Evolutionary conservation across 2,888 invertebrate species (phyloP), one percentile per base, ranked within the genome.

Genomic region (Hetaerina titia): DNA sequence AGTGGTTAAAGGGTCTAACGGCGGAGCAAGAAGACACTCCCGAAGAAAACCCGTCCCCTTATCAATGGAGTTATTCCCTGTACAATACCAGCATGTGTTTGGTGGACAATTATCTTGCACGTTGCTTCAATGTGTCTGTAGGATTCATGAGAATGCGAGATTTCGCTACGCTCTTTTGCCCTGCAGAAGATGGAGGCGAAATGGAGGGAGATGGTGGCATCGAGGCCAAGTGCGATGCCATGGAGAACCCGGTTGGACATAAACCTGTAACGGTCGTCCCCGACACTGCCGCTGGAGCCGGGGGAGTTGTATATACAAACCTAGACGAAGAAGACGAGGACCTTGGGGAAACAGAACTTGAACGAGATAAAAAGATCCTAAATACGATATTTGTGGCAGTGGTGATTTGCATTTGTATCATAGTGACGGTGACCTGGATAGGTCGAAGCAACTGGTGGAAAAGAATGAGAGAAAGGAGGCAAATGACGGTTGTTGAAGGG

Each of bases 111-210:
- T 96, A 97, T 88, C 96, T 98, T 45, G 97, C 98, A 7, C 97
- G 97, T 87, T 98, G 98, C 96, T 98, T 98, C 96, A 97, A 98
- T 95, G 97, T 98, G 13, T 97, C 97, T 0, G 97, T 98, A 95
- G 98, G 98, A 89, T 97, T 98, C 95, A 97, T 98, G 96, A 96
- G 97, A 95, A 97, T 98, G 96, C 96, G 97, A 88, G 98, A 98
- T 96, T 98, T 98, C 96, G 97, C 97, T 0, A 97, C 97, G 88
- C 96, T 97, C 89, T 97, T 98, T 25, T 98, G 98, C 96, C 97
- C 96, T 8, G 96, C 96, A 57, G 97, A 97, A 13, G 96, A 97
- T 63, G 96, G 97, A 95, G 98, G 98, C 96, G 97, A 98, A 96
- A 97, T 97, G 19, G 97, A 97, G 96, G 31, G 96, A 96, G 9